Base-by-base conservation (phyloP, 1,140 invertebrate species). In the Ceratina calcarata region DNA sequence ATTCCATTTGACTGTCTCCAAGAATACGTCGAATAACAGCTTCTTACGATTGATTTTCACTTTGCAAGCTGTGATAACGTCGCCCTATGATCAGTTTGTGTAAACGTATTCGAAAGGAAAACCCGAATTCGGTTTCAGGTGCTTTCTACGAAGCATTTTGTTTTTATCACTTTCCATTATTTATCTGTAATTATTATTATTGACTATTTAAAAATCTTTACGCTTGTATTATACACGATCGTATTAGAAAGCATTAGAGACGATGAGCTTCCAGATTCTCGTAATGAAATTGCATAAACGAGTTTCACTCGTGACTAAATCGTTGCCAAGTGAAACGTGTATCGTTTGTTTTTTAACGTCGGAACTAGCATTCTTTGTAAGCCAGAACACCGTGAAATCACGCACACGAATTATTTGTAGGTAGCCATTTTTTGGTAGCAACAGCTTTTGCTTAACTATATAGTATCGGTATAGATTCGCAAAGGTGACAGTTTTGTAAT, bases 391-490 rank as follows among this genome's bases (percentile, higher is more conserved):
- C 10, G 53, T 70, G n/a, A 74, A 81, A 73, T 45, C 32, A 78
- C 64, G 76, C 72, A 82, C 68, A 85, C 60, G 15, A 66, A 71
- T 73, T 7, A 45, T 45, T 71, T 61, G 68, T n/a, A 80, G 53
- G 32, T 70, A 84, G 71, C 69, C 37, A 62, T 45, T 58, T 75
- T 61, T 8, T 64, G 27, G 27, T 32, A 69, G 27, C 81, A 71
- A 22, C 53, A 68, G 80, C 84, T 87, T 68, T 88, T 86, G 86
- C 83, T 83, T 79, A 79, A 86, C 83, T 88, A 88, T 88, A 88
- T 79, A 78, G 45, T 24, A 16, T 20, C 58, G 60, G 64, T 87
- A 88, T 88, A 88, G 86, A 87, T 86, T 69, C 18, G 86, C 81
- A 86, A 87, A 87, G 86, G 70, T 66, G 64, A 71, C 22, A 16